phyloP scores from a whole-genome alignment of 2,113 vertebrate genomes.

The Vimba vimba region DNA sequence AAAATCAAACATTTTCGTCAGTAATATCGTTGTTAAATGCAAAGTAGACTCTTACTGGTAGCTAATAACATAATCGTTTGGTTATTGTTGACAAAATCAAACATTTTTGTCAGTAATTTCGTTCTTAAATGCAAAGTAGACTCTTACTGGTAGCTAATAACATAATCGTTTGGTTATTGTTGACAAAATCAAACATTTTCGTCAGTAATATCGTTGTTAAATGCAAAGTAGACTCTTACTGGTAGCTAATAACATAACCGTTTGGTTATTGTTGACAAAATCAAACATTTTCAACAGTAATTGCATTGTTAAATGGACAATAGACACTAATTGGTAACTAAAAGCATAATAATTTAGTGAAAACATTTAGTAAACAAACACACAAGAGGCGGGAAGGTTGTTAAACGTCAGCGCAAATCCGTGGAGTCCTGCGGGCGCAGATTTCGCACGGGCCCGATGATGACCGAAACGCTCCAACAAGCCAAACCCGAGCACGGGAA shows the following conservation, averaged over 20 bases:
- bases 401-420: background rate
- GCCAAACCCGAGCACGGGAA: background rate
- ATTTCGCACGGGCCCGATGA: background rate
- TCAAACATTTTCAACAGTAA: background rate
- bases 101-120: too few species aligned
- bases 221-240: too few species aligned
- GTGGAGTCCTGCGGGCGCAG: background rate
- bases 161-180: background rate
- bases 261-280: background rate
- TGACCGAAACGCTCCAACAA: background rate
- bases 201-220: too few species aligned
- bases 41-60: background rate
- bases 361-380: background rate
- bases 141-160: background rate
- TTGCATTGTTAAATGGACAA: background rate
- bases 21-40: background rate
- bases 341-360: background rate
- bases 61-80: background rate
- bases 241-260: too few species aligned
- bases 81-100: background rate
- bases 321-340: background rate
- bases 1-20: background rate
- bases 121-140: background rate
- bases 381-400: background rate
- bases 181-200: too few species aligned